Evolutionary conservation across 2,113 vertebrate genomes (phyloP).

Genomic region (Lathamus discolor): DNA sequence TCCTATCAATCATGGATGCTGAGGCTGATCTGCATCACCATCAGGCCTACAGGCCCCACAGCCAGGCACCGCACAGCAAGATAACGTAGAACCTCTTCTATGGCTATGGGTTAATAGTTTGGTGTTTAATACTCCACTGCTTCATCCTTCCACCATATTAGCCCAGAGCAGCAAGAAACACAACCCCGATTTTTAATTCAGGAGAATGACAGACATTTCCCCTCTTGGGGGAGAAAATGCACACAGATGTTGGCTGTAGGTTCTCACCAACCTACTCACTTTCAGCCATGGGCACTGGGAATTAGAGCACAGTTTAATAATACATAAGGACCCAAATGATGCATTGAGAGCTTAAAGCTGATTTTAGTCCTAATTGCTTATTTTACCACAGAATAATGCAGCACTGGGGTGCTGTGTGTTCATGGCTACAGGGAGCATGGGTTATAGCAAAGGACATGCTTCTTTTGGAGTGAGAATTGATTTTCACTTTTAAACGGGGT

Average conservation of each 20-base stretch:
- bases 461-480: background rate
- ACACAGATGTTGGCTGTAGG: background rate
- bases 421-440: background rate
- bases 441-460: background rate
- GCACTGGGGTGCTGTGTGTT: background rate
- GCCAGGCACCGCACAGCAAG: background rate
- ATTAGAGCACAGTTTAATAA: background rate
- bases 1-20: background rate
- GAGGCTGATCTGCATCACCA: background rate
- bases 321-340: background rate
- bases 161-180: background rate
- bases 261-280: background rate
- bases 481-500: background rate
- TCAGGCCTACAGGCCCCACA: background rate
- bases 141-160: background rate
- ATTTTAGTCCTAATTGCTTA: background rate
- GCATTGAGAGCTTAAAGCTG: background rate
- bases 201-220: background rate
- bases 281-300: background rate
- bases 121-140: background rate
- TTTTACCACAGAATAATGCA: background rate
- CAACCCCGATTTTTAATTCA: background rate
- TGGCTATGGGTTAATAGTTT: accelerated
- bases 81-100: background rate
- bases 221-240: background rate